Base-by-base conservation (phyloP, 1,140 invertebrate genomes). In the Leptopilina boulardi region DNA sequence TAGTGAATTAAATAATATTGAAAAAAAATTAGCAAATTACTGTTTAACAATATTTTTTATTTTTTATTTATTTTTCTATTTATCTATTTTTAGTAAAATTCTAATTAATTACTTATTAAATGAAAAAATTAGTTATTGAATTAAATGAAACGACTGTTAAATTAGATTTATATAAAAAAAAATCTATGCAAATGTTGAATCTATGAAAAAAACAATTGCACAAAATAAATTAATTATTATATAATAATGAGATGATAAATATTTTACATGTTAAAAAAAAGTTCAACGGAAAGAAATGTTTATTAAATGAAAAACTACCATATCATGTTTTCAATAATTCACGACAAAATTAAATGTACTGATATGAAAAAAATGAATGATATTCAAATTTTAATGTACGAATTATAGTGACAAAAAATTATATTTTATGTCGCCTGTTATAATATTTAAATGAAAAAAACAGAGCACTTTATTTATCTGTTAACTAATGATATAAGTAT, bases 401-500 rank as follows among this genome's bases (percentile, higher is more conserved):
- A 13, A 23, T 6, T 30, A 66, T 30, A 2, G 47, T 51, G 47
- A 18, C 47, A 66, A 23, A 23, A 11, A 59, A 21, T 19, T 59
- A 59, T 66, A 66, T 30, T 66, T 26, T 66, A 34, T 30, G 26
- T 30, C 59, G 21, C 26, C 23, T 34, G 59, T 66, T 66, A 66
- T 66, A 30, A 13, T n/a, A 23, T 30, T 30, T 3, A 5, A 30
- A 38, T 8, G 34, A 38, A 38, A 38, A 30, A 26, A 26, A 34
- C n/a, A 1, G 13, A 66, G 59, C 23, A 66, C 59, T 66, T 30
- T 66, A 66, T 34, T 66, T 66, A 34, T 34, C 2, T 59, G 54
- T 59, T 59, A 59, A 59, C 54, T 59, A 59, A 66, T 30, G 23
- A 30, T 34, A 30, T 34, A 30, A 66, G 59, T n/a, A n/a, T 30